Percentiles rank a stretch among this genome's conserved stretches.
These are phyloP conservation scores for Sinocyclocheilus rhinocerous DNA, from an alignment of 2,113 vertebrate genomes.

Conservation along the genomic window DNA sequence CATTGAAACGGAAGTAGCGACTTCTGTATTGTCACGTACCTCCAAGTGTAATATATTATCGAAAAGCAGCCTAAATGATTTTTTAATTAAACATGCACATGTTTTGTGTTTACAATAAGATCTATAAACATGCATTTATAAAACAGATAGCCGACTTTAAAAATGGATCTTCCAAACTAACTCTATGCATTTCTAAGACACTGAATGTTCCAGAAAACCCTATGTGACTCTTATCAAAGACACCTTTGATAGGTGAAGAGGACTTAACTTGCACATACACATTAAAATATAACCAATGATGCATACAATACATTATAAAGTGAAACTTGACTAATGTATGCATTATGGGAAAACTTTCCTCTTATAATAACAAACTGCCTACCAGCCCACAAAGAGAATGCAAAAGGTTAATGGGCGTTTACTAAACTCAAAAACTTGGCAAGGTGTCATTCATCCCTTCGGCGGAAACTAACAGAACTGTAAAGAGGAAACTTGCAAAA, in stretches of 20 bases:
- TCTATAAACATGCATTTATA: background rate
- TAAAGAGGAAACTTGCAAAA: slow-evolving; percentile 5
- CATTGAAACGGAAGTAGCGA: no score
- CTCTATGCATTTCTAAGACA: background rate
- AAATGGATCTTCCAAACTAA: background rate
- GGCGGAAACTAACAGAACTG: background rate
- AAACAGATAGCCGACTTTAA: background rate
- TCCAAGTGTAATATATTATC: background rate
- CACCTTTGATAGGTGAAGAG: background rate
- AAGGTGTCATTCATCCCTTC: background rate
- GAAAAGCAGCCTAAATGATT: background rate
- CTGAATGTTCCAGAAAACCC: background rate
- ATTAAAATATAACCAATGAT: background rate
- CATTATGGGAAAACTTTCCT: background rate
- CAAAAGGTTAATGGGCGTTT: background rate
- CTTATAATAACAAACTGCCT: background rate
- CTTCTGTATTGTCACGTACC: background rate
- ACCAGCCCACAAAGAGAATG: background rate
- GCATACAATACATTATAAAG: background rate
- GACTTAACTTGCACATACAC: background rate
- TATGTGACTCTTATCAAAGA: background rate
- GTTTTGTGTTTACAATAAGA: background rate
- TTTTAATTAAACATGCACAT: no score
- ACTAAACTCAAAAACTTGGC: background rate
- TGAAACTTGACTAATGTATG: slow-evolving; percentile 2